Conservation (phyloP, 2,888 invertebrate species). For the Chrysolina americana region DNA sequence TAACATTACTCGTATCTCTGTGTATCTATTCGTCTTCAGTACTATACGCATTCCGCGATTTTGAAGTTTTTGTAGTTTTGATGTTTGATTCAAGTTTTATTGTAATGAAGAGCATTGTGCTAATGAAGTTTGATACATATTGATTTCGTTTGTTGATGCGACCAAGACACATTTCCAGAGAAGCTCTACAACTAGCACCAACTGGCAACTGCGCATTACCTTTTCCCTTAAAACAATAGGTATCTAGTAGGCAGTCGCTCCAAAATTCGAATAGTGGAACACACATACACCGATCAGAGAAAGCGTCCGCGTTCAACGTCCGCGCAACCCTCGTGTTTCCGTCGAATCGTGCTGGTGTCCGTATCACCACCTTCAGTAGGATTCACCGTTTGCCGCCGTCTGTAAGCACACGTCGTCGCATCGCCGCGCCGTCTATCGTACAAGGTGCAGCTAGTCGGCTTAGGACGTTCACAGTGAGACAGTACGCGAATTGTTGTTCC, state of each 20-base stretch:
- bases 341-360: slow-evolving; percentile 15
- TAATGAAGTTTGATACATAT: too few species aligned
- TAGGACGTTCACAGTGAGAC: background rate
- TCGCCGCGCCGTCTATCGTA: slow-evolving; percentile 5
- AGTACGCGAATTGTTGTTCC: slow-evolving; percentile 23
- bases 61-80: too few species aligned
- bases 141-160: too few species aligned
- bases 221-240: slow-evolving; percentile 51
- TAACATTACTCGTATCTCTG: too few species aligned
- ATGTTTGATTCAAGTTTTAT: too few species aligned
- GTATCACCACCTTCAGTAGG: slow-evolving; percentile 13
- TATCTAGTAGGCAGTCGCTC: slow-evolving; percentile 30
- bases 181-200: slow-evolving; percentile 28
- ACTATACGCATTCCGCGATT: too few species aligned
- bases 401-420: background rate
- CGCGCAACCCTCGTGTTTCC: slow-evolving; percentile 43
- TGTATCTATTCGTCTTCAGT: too few species aligned
- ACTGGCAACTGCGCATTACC: slow-evolving; percentile 47
- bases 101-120: too few species aligned
- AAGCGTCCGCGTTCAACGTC: slow-evolving; percentile 31
- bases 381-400: background rate
- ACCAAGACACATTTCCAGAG: background rate
- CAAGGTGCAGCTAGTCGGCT: background rate
- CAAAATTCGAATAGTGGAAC: slow-evolving; percentile 14
- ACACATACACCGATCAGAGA: slow-evolving; percentile 37